Evolutionary conservation across 2,888 invertebrate genomes (phyloP), one percentile per base, ranked within the genome.

Genomic region (Amorpha juglandis): DNA sequence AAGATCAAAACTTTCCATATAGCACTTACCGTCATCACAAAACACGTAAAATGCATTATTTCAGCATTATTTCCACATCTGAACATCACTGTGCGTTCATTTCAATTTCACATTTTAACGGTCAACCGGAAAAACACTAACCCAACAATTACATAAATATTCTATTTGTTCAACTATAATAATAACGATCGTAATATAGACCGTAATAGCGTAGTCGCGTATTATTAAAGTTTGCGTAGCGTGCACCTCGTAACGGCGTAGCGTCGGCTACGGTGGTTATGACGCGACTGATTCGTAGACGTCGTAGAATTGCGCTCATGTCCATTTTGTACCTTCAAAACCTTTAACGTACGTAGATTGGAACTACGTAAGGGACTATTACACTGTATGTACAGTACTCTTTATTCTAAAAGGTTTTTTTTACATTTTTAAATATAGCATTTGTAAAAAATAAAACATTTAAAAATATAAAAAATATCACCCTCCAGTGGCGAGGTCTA

Each of bases 181-280:
- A 35, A 38, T 42, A 12, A 12, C 12, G 12, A 42, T 11, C 16
- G 19, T 42, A 58, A 12, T 42, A 58, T 42, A 58, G n/a, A 19
- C 27, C 38, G 11, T 16, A 19, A 19, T 19, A 38, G 19, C 58
- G 58, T 42, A 58, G 19, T 58, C 42, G 58, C 58, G 58, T 58
- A 58, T 58, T 58, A 53, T 53, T 12, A 82, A 79, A 78, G 82
- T 79, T 71, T 71, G 72, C 80, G 78, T 76, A 74, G 73, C 69
- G 65, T 42, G 58, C 38, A 42, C 8, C 58, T 58, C 71, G 75
- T 73, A 71, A 72, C 67, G 58, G 67, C 78, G 83, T 81, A 83
- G 80, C 83, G 78, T 68, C 63, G 69, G 76, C 83, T 85, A 82
- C 84, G 80, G 69, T 62, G 66, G 75, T 77, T 77, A 75, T 76